Evolutionary conservation across 2,888 invertebrate genomes (phyloP), one percentile per base, ranked within the genome.

Genomic region (Malthinus seriepunctatus): DNA sequence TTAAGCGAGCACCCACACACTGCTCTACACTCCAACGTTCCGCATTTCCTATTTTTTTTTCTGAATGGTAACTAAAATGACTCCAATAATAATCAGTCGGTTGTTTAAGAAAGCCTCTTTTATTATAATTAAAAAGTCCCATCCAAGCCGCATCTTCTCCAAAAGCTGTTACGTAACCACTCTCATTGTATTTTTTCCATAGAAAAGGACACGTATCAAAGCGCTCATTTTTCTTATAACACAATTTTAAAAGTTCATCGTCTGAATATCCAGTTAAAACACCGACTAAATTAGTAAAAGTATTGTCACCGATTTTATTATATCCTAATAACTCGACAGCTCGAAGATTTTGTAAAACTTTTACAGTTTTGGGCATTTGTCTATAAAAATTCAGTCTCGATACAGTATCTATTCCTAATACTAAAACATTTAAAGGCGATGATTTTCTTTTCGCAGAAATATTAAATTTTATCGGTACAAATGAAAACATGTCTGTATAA

Each of bases 301-400:
- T 96, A 76, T 96, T 97, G 76, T 96, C 96, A 2, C 88, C 97
- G 7, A 97, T 90, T 83, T 96, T 97, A 74, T 92, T 95, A 77
- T 93, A 95, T 4, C 96, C 97, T 65, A 89, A 77, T 73, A 97
- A 82, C 73, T 93, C 93, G 49, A 91, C 83, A 35, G 88, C 88
- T 9, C 83, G 83, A 60, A 90, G 79, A 45, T 73, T 62, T 10
- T 84, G 76, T 56, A 83, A 80, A 49, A 93, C 79, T 1, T 81
- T 74, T 11, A 84, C 78, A 0, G 92, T 91, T 69, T 82, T 83
- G 0, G 90, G 90, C 89, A 95, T 89, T 68, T 91, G 91, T 42
- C 95, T 84, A 63, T 90, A 85, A 67, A 95, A 89, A 77, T 94
- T 94, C 62, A 93, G 80, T 66, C 94, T 84, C 0, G 95, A 95